Evolutionary conservation across 2,888 invertebrate genomes (phyloP).

Genomic region (Chrysotoxum bicinctum): DNA sequence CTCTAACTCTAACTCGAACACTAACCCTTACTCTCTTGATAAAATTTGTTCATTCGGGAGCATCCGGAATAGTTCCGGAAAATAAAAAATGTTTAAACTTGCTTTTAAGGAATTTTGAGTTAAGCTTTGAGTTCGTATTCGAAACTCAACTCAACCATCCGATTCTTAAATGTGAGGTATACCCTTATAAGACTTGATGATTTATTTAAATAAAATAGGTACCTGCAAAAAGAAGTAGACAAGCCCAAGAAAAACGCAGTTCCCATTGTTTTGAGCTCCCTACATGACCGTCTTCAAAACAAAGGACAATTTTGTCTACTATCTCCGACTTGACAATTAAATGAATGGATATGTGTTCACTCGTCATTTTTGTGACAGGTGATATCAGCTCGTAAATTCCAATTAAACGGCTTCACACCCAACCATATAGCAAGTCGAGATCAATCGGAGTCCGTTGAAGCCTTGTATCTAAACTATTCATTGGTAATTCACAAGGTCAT

Average conservation of each 20-base stretch:
- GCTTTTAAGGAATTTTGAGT: no score
- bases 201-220: not conserved
- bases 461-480: conserved; percentile 30
- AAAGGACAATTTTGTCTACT: not conserved
- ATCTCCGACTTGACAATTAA: conserved; percentile 36
- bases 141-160: no score
- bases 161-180: no score
- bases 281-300: not conserved
- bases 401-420: conserved; percentile 62
- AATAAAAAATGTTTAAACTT: no score
- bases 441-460: not conserved
- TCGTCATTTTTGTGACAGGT: conserved; percentile 55
- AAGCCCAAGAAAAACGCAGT: not conserved
- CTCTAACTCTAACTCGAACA: no score
- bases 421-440: not conserved
- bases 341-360: conserved; percentile 46
- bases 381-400: conserved; percentile 64
- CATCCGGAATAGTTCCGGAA: no score
- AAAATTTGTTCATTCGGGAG: no score
- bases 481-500: conserved; percentile 59
- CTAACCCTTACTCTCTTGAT: no score
- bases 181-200: no score
- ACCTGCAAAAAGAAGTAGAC: not conserved
- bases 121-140: no score
- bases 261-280: not conserved